A percentile compares a stretch with the other conserved stretches of the same genome.
Evolutionary conservation across 2,888 invertebrate species (phyloP).

Genomic region (Eretmocerus hayati): DNA sequence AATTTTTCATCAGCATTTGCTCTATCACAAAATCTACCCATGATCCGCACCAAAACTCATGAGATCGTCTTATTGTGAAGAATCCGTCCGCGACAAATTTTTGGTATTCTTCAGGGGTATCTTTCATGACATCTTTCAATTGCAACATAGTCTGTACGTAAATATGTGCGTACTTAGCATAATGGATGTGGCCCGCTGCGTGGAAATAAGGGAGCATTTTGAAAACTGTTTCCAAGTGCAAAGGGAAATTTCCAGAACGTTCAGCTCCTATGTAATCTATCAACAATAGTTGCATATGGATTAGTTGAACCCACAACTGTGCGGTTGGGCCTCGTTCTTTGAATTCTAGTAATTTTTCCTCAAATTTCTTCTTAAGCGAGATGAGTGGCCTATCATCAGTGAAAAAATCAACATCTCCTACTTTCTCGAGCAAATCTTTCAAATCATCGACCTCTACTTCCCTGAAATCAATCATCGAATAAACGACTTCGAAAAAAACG

Average conservation of each 20-base stretch:
- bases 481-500: too few relatives aligned
- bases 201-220: background rate
- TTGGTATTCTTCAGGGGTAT: background rate
- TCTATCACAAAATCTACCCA: conserved; percentile 35
- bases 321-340: background rate
- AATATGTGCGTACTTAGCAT: background rate
- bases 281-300: background rate
- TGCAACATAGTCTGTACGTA: background rate
- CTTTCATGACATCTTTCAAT: background rate
- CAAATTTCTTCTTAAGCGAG: conserved; percentile 1
- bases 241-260: background rate
- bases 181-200: background rate
- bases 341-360: background rate
- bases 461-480: background rate
- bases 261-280: background rate
- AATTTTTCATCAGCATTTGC: conserved; percentile 30
- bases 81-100: background rate
- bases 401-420: too few relatives aligned
- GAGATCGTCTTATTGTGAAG: conserved; percentile 29
- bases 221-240: background rate
- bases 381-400: too few relatives aligned
- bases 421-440: too few relatives aligned
- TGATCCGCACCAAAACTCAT: conserved; percentile 28
- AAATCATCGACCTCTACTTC: conserved; percentile 8
- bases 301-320: background rate